Percentiles rank a stretch among this genome's conserved stretches.
Evolutionary conservation across 35 echinoderm and acorn worm species (phyloP).

Genomic region (Heliocidaris erythrogramma): DNA sequence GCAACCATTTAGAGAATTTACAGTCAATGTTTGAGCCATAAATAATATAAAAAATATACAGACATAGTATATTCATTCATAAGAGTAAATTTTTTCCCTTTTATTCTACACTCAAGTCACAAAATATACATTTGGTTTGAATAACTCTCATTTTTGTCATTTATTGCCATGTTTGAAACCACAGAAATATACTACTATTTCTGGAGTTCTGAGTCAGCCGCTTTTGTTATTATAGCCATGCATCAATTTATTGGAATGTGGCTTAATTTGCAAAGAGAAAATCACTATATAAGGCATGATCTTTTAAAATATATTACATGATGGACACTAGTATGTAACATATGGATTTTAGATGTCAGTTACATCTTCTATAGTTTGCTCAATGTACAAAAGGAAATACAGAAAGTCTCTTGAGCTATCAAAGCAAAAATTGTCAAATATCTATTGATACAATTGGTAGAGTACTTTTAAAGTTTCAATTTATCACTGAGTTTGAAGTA

Average conservation of each 20-base stretch:
- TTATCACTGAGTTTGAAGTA: neutral
- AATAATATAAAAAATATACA: conserved; percentile 16
- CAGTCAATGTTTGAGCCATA: neutral
- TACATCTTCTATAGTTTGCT: no score
- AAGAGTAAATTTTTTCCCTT: neutral
- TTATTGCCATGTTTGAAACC: neutral
- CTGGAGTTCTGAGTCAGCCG: neutral
- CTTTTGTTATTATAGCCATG: neutral
- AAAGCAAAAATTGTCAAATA: neutral
- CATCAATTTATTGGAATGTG: neutral
- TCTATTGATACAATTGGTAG: neutral
- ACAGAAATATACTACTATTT: neutral
- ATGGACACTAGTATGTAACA: neutral
- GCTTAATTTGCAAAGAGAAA: neutral
- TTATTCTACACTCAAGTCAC: neutral
- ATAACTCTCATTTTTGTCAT: neutral
- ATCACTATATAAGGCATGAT: neutral
- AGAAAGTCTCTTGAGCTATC: neutral
- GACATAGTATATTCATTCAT: neutral
- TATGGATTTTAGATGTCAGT: neutral
- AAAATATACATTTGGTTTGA: neutral
- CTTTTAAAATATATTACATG: neutral
- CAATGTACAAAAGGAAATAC: no score
- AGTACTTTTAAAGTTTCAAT: neutral
- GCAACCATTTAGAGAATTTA: neutral